These are phyloP conservation scores for Dromococcyx pavoninus DNA, from an alignment of 2,797 vertebrate genomes.

Conservation along the genomic window DNA sequence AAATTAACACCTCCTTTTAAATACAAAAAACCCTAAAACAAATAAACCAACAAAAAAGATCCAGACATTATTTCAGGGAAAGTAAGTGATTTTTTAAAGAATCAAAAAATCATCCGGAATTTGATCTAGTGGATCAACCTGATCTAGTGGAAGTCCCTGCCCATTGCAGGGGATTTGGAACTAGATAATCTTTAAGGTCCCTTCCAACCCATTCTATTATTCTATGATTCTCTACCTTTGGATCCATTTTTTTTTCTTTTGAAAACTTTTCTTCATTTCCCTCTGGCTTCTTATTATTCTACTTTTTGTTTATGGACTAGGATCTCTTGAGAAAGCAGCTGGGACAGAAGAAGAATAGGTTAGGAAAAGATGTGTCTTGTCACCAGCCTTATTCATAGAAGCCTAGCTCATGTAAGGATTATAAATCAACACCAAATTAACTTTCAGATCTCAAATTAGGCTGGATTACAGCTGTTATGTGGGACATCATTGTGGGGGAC, in stretches of 20 bases:
- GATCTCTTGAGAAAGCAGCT: background rate
- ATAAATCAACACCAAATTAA: background rate
- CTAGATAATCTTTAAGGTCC: too few relatives aligned
- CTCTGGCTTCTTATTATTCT: background rate
- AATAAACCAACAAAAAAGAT: background rate
- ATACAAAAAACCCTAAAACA: fast-evolving
- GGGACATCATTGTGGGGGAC: background rate
- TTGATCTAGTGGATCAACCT: too few relatives aligned
- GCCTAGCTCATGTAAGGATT: background rate
- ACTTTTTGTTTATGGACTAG: background rate
- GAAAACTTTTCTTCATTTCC: background rate
- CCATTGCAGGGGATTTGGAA: too few relatives aligned
- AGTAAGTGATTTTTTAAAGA: background rate
- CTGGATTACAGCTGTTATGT: background rate
- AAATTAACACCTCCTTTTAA: background rate
- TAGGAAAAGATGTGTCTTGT: background rate
- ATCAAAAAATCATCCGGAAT: background rate
- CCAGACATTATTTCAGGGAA: background rate
- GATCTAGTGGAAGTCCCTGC: too few relatives aligned
- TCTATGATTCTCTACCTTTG: background rate
- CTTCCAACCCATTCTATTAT: too few relatives aligned
- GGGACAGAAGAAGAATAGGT: background rate
- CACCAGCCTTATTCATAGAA: background rate
- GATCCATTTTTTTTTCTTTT: background rate
- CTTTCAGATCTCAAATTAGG: background rate